A percentile compares a stretch with the other conserved stretches of the same genome.
phyloP scores from a whole-genome alignment of 2,888 invertebrate species.

The Eristalinus sepulchralis region DNA sequence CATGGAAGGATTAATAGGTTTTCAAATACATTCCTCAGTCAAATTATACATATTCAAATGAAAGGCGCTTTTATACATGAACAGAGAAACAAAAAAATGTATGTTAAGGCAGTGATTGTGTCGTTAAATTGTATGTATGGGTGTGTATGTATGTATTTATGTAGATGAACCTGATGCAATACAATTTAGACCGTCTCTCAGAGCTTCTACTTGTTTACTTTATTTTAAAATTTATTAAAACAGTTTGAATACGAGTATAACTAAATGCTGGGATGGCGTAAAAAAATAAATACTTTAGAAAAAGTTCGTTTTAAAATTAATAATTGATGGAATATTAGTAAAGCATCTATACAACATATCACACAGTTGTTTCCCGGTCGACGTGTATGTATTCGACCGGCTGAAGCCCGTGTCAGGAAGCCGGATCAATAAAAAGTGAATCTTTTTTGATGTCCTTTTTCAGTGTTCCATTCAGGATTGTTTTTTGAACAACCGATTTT shows the following conservation, averaged over 20 bases:
- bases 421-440: conserved; percentile 81
- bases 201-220: conserved; percentile 22
- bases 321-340: conserved; percentile 66
- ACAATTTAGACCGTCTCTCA: conserved; percentile 62
- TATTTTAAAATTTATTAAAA: conserved; percentile 29
- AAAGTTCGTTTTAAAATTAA: conserved; percentile 48
- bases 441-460: conserved; percentile 85
- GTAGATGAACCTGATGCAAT: conserved; percentile 1
- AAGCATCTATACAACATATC: conserved; percentile 81
- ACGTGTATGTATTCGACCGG: conserved; percentile 96
- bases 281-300: conserved; percentile 24
- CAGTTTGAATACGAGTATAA: not conserved
- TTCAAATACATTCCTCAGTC: conserved; percentile 31
- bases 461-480: conserved; percentile 80
- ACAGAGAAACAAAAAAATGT: conserved; percentile 44
- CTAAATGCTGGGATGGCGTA: conserved; percentile 2
- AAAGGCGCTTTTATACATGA: not conserved
- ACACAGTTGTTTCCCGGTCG: conserved; percentile 96
- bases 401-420: conserved; percentile 94
- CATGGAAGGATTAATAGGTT: conserved; percentile 62
- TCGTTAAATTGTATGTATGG: conserved; percentile 53
- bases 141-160: not conserved
- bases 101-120: conserved; percentile 78
- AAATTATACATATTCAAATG: conserved; percentile 11
- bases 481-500: conserved; percentile 83